Evolutionary conservation across 2,888 invertebrate genomes (phyloP).

Genomic region (Phrixothrix hirtus): DNA sequence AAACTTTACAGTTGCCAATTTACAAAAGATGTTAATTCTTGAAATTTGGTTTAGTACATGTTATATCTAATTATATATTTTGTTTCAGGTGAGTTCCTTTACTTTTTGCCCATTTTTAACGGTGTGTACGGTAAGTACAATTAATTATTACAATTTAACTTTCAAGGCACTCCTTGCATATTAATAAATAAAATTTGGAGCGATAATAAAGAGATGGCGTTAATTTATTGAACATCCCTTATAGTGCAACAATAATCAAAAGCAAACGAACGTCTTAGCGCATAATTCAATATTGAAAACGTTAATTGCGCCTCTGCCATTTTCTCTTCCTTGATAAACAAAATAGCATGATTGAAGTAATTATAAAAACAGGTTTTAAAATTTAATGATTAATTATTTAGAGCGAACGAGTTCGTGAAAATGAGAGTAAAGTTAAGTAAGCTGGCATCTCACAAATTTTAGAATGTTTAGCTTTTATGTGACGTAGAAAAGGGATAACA

Average conservation of each 20-base stretch:
- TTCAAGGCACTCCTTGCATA: no score
- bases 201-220: no score
- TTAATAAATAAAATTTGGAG: no score
- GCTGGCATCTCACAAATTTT: constrained; percentile 25
- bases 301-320: neutral
- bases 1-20: neutral
- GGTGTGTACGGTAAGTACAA: no score
- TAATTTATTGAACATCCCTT: no score
- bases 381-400: constrained; percentile 30
- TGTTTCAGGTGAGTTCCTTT: no score
- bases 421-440: constrained; percentile 27
- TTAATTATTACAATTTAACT: no score
- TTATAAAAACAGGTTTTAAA: constrained; percentile 20
- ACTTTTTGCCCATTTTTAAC: no score
- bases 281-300: neutral
- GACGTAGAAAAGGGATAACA: constrained; percentile 13
- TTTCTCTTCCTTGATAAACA: constrained; percentile 4
- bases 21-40: no score
- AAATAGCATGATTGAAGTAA: constrained; percentile 16
- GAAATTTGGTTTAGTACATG: no score
- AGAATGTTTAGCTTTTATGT: constrained; percentile 12
- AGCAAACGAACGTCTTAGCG: neutral
- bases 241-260: no score
- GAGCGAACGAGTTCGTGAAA: constrained; percentile 24
- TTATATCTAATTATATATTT: no score